Percentiles rank a stretch among this genome's conserved stretches.
Conservation (phyloP, 2,888 invertebrate genomes). For the Hermodice carunculata region DNA sequence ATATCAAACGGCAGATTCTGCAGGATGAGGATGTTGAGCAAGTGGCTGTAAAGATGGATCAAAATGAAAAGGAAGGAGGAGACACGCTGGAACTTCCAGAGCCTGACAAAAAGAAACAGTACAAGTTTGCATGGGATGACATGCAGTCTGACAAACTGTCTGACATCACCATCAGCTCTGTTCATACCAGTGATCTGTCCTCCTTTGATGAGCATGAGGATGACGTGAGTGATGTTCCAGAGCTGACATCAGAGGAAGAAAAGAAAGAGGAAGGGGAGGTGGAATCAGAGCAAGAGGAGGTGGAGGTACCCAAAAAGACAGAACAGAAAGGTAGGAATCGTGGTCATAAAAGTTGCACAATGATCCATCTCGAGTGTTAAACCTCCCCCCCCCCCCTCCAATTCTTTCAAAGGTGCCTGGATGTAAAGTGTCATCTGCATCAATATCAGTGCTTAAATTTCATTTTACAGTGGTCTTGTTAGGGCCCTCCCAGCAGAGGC, state of each 20-base stretch:
- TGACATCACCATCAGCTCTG: constrained; percentile 67
- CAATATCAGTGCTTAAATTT: too few relatives aligned
- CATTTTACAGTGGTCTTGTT: too few relatives aligned
- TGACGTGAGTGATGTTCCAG: constrained; percentile 34
- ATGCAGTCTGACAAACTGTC: constrained; percentile 48
- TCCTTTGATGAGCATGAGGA: constrained; percentile 54
- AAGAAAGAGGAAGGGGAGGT: too few relatives aligned
- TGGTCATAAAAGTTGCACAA: too few relatives aligned
- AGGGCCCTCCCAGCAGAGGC: too few relatives aligned
- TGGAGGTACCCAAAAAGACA: too few relatives aligned
- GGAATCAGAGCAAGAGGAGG: too few relatives aligned
- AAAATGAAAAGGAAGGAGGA: background rate
- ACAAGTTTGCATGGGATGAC: constrained; percentile 65
- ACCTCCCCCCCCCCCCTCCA: too few relatives aligned
- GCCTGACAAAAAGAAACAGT: constrained; percentile 40
- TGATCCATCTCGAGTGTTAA: too few relatives aligned
- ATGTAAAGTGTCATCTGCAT: too few relatives aligned
- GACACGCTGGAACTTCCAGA: background rate
- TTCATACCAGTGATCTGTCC: constrained; percentile 71
- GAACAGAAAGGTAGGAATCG: too few relatives aligned
- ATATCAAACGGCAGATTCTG: background rate
- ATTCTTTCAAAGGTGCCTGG: too few relatives aligned
- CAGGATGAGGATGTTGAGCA: background rate
- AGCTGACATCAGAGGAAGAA: constrained; percentile 12
- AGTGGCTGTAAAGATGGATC: background rate